phyloP scores from a whole-genome alignment of 2,888 invertebrate species.

The Holacanthella duospinosa region DNA sequence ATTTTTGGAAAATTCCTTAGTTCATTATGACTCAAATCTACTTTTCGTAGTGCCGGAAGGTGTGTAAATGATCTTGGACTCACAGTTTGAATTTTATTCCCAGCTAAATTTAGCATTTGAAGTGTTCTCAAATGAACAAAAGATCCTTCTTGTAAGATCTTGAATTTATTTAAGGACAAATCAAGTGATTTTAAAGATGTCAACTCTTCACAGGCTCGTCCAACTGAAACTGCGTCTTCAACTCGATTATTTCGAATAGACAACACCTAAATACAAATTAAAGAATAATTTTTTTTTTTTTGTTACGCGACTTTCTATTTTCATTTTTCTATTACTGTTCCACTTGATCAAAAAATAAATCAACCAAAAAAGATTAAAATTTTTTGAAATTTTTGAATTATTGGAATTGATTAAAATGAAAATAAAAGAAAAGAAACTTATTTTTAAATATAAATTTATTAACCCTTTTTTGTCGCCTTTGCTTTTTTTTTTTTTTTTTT shows the following conservation, averaged over 20 bases:
- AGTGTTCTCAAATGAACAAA: constrained; percentile 35
- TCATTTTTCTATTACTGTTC: no score
- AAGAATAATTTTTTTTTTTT: neutral
- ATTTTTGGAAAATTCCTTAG: constrained; percentile 68
- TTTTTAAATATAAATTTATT: no score
- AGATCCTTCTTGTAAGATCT: constrained; percentile 55
- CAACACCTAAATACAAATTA: constrained; percentile 47
- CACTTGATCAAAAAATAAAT: no score
- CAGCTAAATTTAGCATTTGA: constrained; percentile 32
- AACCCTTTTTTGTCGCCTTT: no score
- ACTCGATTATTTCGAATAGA: constrained; percentile 62
- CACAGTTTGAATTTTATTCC: constrained; percentile 41
- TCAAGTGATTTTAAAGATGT: constrained; percentile 59
- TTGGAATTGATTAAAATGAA: neutral
- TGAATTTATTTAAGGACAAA: constrained; percentile 61
- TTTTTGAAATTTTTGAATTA: no score
- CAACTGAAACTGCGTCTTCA: constrained; percentile 68
- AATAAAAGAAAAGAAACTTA: no score
- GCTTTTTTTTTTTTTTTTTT: no score
- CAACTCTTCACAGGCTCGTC: constrained; percentile 63
- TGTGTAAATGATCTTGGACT: constrained; percentile 71
- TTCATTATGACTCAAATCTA: constrained; percentile 66
- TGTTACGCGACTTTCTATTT: no score
- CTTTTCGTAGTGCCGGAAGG: constrained; percentile 56
- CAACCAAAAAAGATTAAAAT: no score